Percentiles rank a stretch among this genome's conserved stretches.
Evolutionary conservation across 2,888 invertebrate genomes (phyloP).

Genomic region (Pachliopta kotzebuea): DNA sequence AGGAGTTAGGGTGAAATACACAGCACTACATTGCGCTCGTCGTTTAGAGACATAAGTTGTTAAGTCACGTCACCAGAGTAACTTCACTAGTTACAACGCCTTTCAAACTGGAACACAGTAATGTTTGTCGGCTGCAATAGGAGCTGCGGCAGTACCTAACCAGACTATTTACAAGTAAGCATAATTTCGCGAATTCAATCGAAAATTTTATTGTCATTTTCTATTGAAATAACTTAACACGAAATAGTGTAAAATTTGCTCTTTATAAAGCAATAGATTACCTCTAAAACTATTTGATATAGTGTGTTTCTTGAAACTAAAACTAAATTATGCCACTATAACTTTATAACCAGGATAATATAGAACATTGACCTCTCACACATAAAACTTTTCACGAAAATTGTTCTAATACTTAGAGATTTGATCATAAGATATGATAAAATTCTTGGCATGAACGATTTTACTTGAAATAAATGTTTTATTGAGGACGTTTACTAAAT

Average conservation of each 20-base stretch:
- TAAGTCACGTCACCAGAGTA: no score
- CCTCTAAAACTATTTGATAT: background rate
- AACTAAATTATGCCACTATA: background rate
- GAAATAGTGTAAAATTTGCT: background rate
- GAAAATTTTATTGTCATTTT: no score
- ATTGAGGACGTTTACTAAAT: background rate
- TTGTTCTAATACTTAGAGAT: background rate
- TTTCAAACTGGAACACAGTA: no score
- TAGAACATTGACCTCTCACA: conserved; percentile 1
- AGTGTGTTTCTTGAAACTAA: background rate
- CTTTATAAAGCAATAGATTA: background rate
- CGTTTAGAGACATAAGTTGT: no score
- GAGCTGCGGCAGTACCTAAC: no score
- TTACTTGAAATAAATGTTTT: background rate
- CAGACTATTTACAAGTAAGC: no score
- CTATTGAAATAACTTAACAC: background rate
- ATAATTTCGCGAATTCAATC: no score
- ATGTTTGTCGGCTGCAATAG: no score
- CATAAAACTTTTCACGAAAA: background rate
- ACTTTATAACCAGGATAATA: background rate
- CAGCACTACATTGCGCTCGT: no score
- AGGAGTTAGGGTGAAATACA: no score
- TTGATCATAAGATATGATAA: background rate
- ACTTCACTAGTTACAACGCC: no score
- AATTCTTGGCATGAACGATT: background rate